Conservation (phyloP, 1,140 invertebrate genomes). For the Drosophila nannoptera region DNA sequence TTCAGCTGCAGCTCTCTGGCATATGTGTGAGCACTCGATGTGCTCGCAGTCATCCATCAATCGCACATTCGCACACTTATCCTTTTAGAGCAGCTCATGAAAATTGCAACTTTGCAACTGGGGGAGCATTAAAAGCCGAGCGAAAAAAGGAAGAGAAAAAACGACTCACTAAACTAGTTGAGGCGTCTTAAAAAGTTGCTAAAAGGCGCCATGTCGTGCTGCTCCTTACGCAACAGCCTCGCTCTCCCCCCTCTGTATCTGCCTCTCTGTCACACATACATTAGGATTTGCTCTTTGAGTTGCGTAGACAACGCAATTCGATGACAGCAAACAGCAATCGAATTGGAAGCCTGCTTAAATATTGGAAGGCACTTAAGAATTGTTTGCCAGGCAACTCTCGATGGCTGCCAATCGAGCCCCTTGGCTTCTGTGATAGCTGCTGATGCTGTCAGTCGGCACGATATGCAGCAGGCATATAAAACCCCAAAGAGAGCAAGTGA, state of each 20-base stretch:
- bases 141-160: slow-evolving; percentile 1
- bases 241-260: background rate
- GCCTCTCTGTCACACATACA: background rate
- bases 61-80: background rate
- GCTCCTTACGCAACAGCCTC: slow-evolving; percentile 20
- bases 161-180: slow-evolving; percentile 33
- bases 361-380: slow-evolving; percentile 63
- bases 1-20: no score
- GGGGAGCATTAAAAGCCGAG: slow-evolving; percentile 19
- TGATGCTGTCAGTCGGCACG: slow-evolving; percentile 8
- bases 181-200: slow-evolving; percentile 42
- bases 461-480: slow-evolving; percentile 41
- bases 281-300: slow-evolving; percentile 29
- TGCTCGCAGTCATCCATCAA: background rate
- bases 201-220: slow-evolving; percentile 49
- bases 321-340: slow-evolving; percentile 61
- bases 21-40: background rate
- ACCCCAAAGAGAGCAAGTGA: slow-evolving; percentile 27
- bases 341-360: slow-evolving; percentile 61
- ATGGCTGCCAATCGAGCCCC: slow-evolving; percentile 36
- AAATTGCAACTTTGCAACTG: slow-evolving; percentile 20
- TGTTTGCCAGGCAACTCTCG: slow-evolving; percentile 51
- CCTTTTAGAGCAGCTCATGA: background rate
- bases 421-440: slow-evolving; percentile 11
- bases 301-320: slow-evolving; percentile 56